phyloP scores from a whole-genome alignment of 2,888 invertebrate genomes.

The Cheilosia impressa region DNA sequence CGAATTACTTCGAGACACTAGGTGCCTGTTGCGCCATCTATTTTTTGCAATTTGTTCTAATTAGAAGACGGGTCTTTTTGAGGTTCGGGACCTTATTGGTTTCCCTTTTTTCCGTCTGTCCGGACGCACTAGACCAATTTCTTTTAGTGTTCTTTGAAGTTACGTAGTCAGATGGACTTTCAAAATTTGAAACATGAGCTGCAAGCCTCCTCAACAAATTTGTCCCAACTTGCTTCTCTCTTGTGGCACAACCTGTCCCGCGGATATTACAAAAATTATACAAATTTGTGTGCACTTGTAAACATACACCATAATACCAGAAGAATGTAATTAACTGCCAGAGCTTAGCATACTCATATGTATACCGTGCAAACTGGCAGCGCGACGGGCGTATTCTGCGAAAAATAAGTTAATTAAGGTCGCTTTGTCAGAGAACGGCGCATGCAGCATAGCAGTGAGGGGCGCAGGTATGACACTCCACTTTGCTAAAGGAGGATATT shows the following conservation, averaged over 20 bases:
- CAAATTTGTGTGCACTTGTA: conserved; percentile 42
- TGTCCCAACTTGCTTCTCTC: background rate
- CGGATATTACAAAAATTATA: conserved; percentile 8
- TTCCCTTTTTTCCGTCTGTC: too few relatives aligned
- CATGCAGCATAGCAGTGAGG: too few relatives aligned
- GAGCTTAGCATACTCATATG: conserved; percentile 39
- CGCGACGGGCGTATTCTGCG: background rate
- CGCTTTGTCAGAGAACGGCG: conserved; percentile 33
- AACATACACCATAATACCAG: conserved; percentile 33
- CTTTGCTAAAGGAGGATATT: conserved; percentile 39
- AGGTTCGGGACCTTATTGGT: too few relatives aligned
- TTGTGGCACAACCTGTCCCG: conserved; percentile 44
- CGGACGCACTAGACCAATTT: too few relatives aligned
- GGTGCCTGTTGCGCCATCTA: too few relatives aligned
- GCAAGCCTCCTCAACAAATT: background rate
- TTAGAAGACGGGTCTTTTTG: too few relatives aligned
- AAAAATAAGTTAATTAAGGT: conserved; percentile 72
- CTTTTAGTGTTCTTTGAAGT: too few relatives aligned
- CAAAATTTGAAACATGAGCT: too few relatives aligned
- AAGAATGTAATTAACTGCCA: conserved; percentile 54
- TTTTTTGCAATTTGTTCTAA: too few relatives aligned
- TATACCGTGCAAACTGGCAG: conserved; percentile 19
- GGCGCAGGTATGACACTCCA: conserved; percentile 18
- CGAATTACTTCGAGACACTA: too few relatives aligned
- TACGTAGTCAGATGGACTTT: too few relatives aligned